Conservation (phyloP, 2,888 invertebrate species). For the Meteorus colon region DNA sequence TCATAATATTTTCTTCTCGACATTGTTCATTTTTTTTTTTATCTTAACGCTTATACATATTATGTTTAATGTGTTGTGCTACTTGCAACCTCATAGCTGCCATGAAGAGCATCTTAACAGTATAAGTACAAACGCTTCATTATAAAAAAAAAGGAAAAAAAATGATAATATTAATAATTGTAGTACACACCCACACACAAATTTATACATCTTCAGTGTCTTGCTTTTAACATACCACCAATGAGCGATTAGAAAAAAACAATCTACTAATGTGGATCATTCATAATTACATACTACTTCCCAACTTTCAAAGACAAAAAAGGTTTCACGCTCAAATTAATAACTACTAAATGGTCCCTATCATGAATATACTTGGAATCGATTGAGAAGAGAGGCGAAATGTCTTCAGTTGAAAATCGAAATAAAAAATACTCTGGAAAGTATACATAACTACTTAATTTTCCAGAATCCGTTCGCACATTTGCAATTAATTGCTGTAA, state of each 20-base stretch:
- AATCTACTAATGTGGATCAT: constrained; percentile 15
- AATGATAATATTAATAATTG: neutral
- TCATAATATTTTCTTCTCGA: neutral
- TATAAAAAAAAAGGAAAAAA: neutral
- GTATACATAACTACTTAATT: neutral
- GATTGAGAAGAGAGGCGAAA: constrained; percentile 7
- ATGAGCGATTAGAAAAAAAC: neutral
- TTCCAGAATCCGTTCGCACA: neutral
- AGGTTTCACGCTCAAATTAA: constrained; percentile 43
- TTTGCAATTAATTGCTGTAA: neutral
- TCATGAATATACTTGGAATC: constrained; percentile 64
- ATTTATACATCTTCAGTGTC: constrained; percentile 5
- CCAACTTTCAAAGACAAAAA: constrained; percentile 21
- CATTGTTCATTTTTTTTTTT: neutral
- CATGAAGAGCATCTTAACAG: constrained; percentile 49
- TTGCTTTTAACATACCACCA: neutral
- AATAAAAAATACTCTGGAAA: constrained; percentile 25
- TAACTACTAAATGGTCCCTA: constrained; percentile 69
- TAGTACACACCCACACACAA: neutral
- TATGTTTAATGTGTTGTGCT: neutral
- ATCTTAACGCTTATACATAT: neutral
- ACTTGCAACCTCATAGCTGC: constrained; percentile 38
- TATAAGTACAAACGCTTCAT: constrained; percentile 21
- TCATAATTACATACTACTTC: constrained; percentile 13
- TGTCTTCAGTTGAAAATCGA: constrained; percentile 23